Evolutionary conservation across 2,888 invertebrate species (phyloP), one percentile per base, ranked within the genome.

Genomic region (Laothoe populi): DNA sequence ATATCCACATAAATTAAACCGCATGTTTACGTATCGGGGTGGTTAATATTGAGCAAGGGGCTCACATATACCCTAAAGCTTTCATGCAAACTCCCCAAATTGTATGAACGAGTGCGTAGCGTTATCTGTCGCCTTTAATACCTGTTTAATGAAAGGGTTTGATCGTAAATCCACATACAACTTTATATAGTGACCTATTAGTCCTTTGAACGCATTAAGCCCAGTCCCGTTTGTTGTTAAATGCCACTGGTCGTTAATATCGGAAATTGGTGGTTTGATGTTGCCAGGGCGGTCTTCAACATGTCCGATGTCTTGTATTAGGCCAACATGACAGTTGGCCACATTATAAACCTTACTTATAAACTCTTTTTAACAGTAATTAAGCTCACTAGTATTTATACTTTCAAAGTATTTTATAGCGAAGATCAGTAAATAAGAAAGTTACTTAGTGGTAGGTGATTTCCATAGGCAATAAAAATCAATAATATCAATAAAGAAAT

Each of bases 71-170:
- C 78, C 78, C 79, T 81, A 81, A 84, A 82, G 84, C 83, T 86
- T 84, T 83, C 82, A 83, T 81, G 81, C 79, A 79, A 87, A 85
- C 83, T 84, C 81, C 44, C 82, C 79, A 79, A 84, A 83, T 86
- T 85, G 83, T 86, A 87, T 82, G 84, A 85, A 88, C 86, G 84
- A 88, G 86, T 87, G 86, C 83, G 84, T 87, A 86, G 81, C 82
- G 85, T 88, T 90, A 90, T 90, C 88, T 89, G 82, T 89, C 88
- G 84, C 87, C 83, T 86, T 58, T 90, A 90, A 90, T 91, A 90
- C 91, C 89, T 89, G 87, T 87, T 90, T 91, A 90, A 92, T 91
- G 88, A 91, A 90, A 91, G 90, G 92, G 90, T 89, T 86, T 82
- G 89, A 89, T 90, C 91, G 88, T 92, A 90, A 92, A 92, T 92